Evolutionary conservation across 2,113 vertebrate species (phyloP), one percentile per base, ranked within the genome.

Genomic region (Oryctolagus cuniculus): DNA sequence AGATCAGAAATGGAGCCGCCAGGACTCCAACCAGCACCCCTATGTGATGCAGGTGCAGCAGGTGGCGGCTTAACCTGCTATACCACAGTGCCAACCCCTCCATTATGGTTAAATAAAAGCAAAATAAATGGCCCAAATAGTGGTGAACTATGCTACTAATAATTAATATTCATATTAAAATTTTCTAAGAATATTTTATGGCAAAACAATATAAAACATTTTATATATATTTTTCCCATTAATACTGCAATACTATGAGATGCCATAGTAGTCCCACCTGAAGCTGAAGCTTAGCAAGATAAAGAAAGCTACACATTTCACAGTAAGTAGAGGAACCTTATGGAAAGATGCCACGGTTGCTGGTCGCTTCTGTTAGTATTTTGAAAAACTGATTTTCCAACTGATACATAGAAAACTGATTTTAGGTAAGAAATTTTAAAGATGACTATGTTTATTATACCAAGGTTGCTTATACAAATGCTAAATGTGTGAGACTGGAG

Each of bases 161-260:
- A 79, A 49, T 61, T 92, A 87, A 92, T 90, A 89, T 75, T 90
- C 31, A 44, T 34, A 82, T 38, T 63, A 73, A 89, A 89, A 21
- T 91, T 93, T 90, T 75, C 82, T 92, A n/a, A 84, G 11, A 36
- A 61, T 83, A 73, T 53, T 91, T 87, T 91, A 38, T 86, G 12
- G 75, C 75, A 86, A 15, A 7, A 63, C 24, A 51, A 1, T 64
- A 53, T 63, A 83, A 87, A 86, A 74, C 10, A 73, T 38, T 78
- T 92, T 70, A 21, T 1, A 21, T 1, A 8, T 5, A 93, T 92
- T 63, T 75, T 44, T 80, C 44, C 21, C 89, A 70, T 74, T 51
- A 92, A 93, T 36, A 90, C 6, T 67, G 1, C 3, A 87, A 36
- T 70, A 64, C 13, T 51, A 1, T 70, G 6, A 95, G 36, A 78